Conservation (phyloP, 2,113 vertebrate species). For the Pomatorhinus ruficollis region DNA sequence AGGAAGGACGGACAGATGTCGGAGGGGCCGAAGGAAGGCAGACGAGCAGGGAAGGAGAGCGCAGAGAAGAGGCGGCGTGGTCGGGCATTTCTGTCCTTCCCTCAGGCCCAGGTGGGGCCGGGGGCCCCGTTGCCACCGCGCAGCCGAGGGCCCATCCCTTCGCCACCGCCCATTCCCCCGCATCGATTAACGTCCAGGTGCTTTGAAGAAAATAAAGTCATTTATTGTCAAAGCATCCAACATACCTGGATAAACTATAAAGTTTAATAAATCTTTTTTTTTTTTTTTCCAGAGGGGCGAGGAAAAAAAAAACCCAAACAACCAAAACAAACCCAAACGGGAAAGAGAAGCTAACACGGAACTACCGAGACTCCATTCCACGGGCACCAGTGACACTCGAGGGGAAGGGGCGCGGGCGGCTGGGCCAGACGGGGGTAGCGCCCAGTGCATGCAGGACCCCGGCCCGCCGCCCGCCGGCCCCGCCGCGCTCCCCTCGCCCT, state of each 20-base stretch:
- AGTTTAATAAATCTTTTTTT: constrained; percentile 91
- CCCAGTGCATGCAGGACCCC: constrained; percentile 87
- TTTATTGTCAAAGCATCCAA: constrained; percentile 99
- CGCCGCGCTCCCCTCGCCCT: constrained; percentile 49
- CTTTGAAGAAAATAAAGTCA: constrained; percentile 98
- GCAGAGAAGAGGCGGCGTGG: background rate
- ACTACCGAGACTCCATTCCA: constrained; percentile 86
- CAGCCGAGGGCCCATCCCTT: background rate
- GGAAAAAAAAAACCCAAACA: constrained; percentile 32
- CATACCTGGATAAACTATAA: constrained; percentile 98
- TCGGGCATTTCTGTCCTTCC: background rate
- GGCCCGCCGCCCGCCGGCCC: constrained; percentile 58
- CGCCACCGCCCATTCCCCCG: background rate
- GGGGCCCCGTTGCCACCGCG: no score
- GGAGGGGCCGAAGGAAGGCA: background rate
- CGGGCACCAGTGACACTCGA: constrained; percentile 94
- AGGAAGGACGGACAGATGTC: background rate
- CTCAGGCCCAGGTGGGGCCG: background rate
- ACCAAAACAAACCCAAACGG: background rate
- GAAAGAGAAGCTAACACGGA: constrained; percentile 86
- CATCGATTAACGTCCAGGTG: constrained; percentile 51
- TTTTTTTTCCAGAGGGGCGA: constrained; percentile 65
- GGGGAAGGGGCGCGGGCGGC: constrained; percentile 56
- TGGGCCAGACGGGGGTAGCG: constrained; percentile 13
- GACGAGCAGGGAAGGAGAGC: no score